Base-by-base conservation (phyloP, 1,140 invertebrate genomes). In the Rhopalosiphum padi region DNA sequence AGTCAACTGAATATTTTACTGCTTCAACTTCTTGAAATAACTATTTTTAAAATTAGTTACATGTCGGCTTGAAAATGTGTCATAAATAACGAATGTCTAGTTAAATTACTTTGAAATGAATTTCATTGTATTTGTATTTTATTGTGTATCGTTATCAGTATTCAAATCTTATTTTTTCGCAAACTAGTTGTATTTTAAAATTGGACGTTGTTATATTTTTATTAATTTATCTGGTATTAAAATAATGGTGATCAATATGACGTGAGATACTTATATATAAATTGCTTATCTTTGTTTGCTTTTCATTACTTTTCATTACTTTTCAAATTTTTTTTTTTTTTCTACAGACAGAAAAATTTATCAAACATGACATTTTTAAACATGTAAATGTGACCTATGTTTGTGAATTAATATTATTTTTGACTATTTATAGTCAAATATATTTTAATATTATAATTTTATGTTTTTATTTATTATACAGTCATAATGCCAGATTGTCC, bases 111-210 rank as follows among this genome's bases (percentile, higher is more conserved):
- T 68, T 68, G 60, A n/a, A 68, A 68, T 15, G 11, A 68, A 68
- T 68, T 68, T n/a, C 30, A n/a, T 68, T 68, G 60, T 68, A 68
- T 68, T 68, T 68, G n/a, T 68, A n/a, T n/a, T 68, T n/a, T 68
- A 68, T 68, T 83, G 77, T 83, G 35, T 83, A 37, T 41, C 22
- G 8, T 83, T 83, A 83, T 4, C 35, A 37, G 18, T 23, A 35
- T 21, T 83, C 18, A 83, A 37, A 83, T 83, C 35, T 37, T 83
- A 37, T 83, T 83, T 37, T 37, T 35, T 41, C 35, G 60, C n/a
- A 2, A 37, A 21, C 18, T 83, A 37, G 22, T 37, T 5, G 18
- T 82, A n/a, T 68, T 41, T 83, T 37, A 21, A 23, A 83, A 83
- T 83, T 22, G 8, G 7, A 37, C 5, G 1, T 37, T 82, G 18